These are phyloP conservation scores for Drosophila virilis DNA, from an alignment of 1,140 invertebrate species.

Conservation along the genomic window DNA sequence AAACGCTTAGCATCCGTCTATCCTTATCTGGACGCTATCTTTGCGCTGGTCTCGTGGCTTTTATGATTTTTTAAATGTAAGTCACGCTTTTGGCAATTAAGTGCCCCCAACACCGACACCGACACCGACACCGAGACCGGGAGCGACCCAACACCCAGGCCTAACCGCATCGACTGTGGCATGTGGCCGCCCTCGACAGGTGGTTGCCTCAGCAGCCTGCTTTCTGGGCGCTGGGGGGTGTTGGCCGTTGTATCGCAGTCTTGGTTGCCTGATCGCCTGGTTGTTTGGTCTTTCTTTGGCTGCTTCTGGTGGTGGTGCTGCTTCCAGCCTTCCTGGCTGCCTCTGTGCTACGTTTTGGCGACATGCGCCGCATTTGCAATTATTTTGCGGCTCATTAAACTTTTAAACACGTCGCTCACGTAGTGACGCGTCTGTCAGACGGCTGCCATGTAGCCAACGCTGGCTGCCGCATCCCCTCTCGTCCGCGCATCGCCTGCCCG, in stretches of 20 bases:
- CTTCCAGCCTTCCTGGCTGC: constrained; percentile 43
- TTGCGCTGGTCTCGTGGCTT: constrained; percentile 65
- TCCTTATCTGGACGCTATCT: constrained; percentile 57
- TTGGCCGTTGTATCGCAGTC: constrained; percentile 35
- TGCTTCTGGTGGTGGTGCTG: constrained; percentile 7
- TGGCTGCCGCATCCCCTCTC: constrained; percentile 27
- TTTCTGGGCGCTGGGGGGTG: constrained; percentile 39
- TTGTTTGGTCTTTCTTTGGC: constrained; percentile 36
- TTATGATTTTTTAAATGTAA: constrained; percentile 82
- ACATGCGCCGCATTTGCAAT: constrained; percentile 83
- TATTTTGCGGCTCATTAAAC: constrained; percentile 84
- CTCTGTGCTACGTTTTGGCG: constrained; percentile 71
- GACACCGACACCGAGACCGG: constrained; percentile 20
- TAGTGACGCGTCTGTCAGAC: constrained; percentile 81
- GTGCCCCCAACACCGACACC: constrained; percentile 58
- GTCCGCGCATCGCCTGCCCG: constrained; percentile 35
- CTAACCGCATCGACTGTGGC: constrained; percentile 52
- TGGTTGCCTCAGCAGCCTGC: constrained; percentile 36
- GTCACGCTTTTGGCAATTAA: constrained; percentile 82
- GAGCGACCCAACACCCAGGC: constrained; percentile 42
- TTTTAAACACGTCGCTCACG: constrained; percentile 84
- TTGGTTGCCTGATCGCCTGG: constrained; percentile 1
- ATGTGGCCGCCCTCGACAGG: constrained; percentile 60
- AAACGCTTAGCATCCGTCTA: constrained; percentile 52
- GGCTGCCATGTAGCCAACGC: constrained; percentile 72